phyloP scores from a whole-genome alignment of 2,888 invertebrate genomes.

The Ophion ellenae region DNA sequence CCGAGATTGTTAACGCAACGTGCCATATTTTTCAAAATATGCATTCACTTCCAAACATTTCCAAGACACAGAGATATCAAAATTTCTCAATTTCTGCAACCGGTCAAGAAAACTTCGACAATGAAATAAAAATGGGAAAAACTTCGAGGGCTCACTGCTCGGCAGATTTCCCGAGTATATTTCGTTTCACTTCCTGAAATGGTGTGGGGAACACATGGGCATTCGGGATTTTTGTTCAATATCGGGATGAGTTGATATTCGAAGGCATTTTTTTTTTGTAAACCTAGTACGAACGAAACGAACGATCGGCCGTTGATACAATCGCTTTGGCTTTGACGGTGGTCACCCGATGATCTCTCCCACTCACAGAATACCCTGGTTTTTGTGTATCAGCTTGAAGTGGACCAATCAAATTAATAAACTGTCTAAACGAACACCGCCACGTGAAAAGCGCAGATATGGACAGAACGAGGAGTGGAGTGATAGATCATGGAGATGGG shows the following conservation, averaged over 20 bases:
- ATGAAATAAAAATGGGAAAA: not conserved
- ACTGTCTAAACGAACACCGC: conserved; percentile 78
- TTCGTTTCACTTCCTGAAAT: conserved; percentile 1
- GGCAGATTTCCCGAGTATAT: not conserved
- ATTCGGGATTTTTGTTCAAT: conserved; percentile 31
- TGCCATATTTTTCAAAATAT: not conserved
- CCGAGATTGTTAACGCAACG: no score
- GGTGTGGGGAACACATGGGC: not conserved
- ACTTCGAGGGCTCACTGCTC: not conserved
- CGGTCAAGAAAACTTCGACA: not conserved
- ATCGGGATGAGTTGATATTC: conserved; percentile 19
- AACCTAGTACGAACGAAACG: conserved; percentile 38
- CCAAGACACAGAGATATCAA: not conserved
- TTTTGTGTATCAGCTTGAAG: conserved; percentile 64
- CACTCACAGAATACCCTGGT: conserved; percentile 61
- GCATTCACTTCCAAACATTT: not conserved
- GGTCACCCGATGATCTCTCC: conserved; percentile 54
- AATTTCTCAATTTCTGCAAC: not conserved
- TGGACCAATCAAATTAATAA: conserved; percentile 83
- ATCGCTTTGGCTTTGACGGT: conserved; percentile 68
- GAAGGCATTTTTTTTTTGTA: conserved; percentile 24
- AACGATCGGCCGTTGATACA: conserved; percentile 51
- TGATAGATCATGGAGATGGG: conserved; percentile 28
- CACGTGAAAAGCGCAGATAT: conserved; percentile 51
- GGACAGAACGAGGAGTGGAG: conserved; percentile 42